phyloP scores from a whole-genome alignment of 1,140 invertebrate genomes.

The Acromyrmex echinatior region DNA sequence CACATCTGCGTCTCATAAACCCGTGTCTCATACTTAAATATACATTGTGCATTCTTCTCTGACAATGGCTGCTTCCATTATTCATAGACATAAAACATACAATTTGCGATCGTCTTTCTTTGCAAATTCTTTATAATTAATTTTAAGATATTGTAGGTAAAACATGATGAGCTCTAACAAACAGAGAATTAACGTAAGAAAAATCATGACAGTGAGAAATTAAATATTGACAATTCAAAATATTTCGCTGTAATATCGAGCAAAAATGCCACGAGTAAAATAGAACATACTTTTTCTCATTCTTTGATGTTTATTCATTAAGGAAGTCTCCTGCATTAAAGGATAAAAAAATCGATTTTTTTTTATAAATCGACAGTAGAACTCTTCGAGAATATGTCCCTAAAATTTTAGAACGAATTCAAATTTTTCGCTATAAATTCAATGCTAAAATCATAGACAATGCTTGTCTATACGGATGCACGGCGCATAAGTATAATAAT shows the following conservation, averaged over 20 bases:
- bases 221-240: not conserved
- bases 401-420: too few species aligned
- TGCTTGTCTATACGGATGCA: too few species aligned
- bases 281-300: not conserved
- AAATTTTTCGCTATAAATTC: too few species aligned
- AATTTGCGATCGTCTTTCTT: not conserved
- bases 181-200: not conserved
- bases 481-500: too few species aligned
- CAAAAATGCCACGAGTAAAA: not conserved
- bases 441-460: too few species aligned
- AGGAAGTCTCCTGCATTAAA: too few species aligned
- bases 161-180: not conserved
- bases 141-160: constrained; percentile 5
- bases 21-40: constrained; percentile 43
- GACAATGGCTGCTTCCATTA: constrained; percentile 44
- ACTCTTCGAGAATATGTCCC: too few species aligned
- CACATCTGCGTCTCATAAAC: not conserved
- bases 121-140: not conserved
- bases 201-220: not conserved
- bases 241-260: not conserved
- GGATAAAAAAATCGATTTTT: too few species aligned
- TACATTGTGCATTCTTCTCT: constrained; percentile 44
- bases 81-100: not conserved
- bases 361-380: too few species aligned
- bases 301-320: not conserved